Evolutionary conservation across 1,140 invertebrate species (phyloP), one percentile per base, ranked within the genome.

Genomic region (Drosophila sechellia): DNA sequence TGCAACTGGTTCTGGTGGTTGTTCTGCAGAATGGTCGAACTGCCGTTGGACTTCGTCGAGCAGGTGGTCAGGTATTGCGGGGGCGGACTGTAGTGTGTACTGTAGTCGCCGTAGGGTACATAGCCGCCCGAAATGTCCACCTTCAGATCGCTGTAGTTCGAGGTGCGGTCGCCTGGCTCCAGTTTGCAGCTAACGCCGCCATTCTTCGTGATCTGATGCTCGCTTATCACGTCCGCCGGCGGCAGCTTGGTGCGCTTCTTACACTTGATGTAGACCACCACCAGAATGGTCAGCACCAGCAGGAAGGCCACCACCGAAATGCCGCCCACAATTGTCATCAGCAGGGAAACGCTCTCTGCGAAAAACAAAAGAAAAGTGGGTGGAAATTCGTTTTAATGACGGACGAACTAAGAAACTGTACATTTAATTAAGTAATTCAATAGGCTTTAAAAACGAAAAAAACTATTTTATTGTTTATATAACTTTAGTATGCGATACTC

Each of bases 71-170:
- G 27, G 50, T 92, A 92, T 49, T 92, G 91, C 0, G 94, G 94
- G 20, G 96, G 96, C 5, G 96, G 96, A 81, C 96, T 97, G 93
- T 97, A 97, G 64, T 96, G 93, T 10, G 91, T 92, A 42, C 94
- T 94, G 91, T 97, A 98, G 90, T 98, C 97, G 27, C 96, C 96
- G 92, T 98, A 98, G 8, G 96, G 96, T 49, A 97, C 96, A 92
- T 98, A 98, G 20, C 97, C 96, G 22, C 97, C 97, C 68, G 97
- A 93, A 53, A 98, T 94, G 93, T 98, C 97, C 59, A 97, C 94
- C 93, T 98, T 98, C 86, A 98, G 93, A 93, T 98, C 97, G 68
- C 97, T 98, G 90, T 98, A 97, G 91, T 97, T 97, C 57, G 97
- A 98, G 89, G 96, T 97, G 64, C 96, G 94, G 92, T 98, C 97